Evolutionary conservation across 2,113 vertebrate genomes (phyloP).

Genomic region (Erinaceus europaeus): DNA sequence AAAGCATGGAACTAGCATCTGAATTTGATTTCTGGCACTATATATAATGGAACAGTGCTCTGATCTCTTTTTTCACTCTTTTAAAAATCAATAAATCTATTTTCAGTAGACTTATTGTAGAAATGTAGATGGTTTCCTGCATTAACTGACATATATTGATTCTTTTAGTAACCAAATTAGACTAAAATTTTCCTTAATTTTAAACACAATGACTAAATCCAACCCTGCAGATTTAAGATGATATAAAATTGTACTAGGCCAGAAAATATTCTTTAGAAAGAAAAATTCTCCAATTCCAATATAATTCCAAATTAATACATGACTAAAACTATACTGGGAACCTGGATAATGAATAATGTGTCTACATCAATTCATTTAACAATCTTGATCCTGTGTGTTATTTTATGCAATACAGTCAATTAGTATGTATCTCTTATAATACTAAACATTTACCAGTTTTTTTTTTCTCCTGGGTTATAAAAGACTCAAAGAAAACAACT

Average conservation of each 20-base stretch:
- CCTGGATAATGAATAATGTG: background rate
- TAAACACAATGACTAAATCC: background rate
- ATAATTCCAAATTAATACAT: background rate
- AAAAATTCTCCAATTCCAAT: background rate
- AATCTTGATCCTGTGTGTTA: background rate
- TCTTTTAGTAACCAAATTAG: background rate
- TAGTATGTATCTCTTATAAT: background rate
- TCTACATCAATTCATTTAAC: background rate
- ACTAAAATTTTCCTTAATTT: background rate
- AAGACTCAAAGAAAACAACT: background rate
- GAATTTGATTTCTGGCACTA: too few species aligned
- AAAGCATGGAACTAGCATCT: too few species aligned
- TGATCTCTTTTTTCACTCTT: too few species aligned
- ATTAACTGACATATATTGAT: background rate
- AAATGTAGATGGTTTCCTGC: background rate
- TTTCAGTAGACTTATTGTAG: too few species aligned
- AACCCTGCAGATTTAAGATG: background rate
- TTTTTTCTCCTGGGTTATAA: background rate
- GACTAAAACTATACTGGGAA: background rate
- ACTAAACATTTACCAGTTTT: background rate
- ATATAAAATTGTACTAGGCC: background rate
- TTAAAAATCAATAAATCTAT: too few species aligned
- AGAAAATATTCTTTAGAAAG: constrained; percentile 15
- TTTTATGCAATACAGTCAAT: background rate
- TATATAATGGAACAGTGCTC: too few species aligned